Percentiles rank a stretch among this genome's conserved stretches.
phyloP scores from a whole-genome alignment of 2,888 invertebrate genomes.

The Rotaria magnacalcarata region DNA sequence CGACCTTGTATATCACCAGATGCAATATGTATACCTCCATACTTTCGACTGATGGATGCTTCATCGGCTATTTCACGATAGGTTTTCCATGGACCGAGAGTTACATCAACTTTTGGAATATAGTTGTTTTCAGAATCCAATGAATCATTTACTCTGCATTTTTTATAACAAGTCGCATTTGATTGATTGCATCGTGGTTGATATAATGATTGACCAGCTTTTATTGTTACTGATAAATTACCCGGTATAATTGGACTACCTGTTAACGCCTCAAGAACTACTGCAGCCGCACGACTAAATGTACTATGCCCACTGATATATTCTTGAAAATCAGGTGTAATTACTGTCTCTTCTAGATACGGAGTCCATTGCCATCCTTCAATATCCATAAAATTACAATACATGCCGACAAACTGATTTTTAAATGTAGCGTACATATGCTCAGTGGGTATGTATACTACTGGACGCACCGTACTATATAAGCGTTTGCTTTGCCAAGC shows the following conservation, averaged over 20 bases:
- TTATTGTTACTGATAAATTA: not conserved
- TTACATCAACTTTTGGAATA: not conserved
- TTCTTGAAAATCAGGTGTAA: constrained; percentile 10
- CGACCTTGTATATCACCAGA: not conserved
- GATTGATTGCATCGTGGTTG: not conserved
- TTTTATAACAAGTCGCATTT: not conserved
- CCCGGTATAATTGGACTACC: not conserved
- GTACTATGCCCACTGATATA: constrained; percentile 4
- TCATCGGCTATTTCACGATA: not conserved
- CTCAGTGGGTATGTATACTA: not conserved
- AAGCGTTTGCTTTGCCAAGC: constrained; percentile 5
- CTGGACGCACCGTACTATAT: not conserved
- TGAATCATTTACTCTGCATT: not conserved
- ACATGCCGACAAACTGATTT: not conserved
- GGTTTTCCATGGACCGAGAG: not conserved
- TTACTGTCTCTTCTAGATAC: not conserved
- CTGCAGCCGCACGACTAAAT: not conserved
- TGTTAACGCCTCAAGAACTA: not conserved
- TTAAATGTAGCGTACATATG: not conserved
- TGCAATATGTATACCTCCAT: not conserved
- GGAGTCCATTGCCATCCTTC: not conserved
- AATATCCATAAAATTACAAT: not conserved
- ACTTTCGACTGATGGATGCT: not conserved
- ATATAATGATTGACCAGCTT: not conserved
- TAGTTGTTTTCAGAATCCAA: not conserved